Conservation (phyloP, 2,797 vertebrate species). For the Gymnopithys bicolor region DNA sequence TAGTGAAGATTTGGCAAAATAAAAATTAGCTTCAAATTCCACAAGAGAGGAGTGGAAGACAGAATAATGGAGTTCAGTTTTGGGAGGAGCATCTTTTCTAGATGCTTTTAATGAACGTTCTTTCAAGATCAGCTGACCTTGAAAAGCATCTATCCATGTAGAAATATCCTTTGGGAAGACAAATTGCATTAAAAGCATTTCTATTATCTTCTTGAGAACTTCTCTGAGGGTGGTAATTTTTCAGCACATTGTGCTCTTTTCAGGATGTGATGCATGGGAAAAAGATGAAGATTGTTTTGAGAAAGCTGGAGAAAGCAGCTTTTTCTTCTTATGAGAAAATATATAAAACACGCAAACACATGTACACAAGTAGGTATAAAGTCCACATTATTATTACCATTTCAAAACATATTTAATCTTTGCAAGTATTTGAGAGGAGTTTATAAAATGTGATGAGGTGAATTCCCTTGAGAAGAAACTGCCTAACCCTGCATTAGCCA, state of each 20-base stretch:
- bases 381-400: not conserved
- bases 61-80: not conserved
- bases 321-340: not conserved
- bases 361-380: not conserved
- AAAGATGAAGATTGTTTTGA: constrained; percentile 21
- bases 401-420: not conserved
- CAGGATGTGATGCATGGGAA: constrained; percentile 11
- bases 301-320: not conserved
- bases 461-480: not conserved
- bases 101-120: not conserved
- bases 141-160: not conserved
- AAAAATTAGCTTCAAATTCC: not conserved
- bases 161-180: constrained; percentile 7
- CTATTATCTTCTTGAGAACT: constrained; percentile 32
- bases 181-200: constrained; percentile 31
- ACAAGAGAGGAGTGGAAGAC: not conserved
- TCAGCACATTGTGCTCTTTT: not conserved
- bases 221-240: not conserved
- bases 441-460: not conserved
- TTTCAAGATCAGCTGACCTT: not conserved
- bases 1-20: not conserved
- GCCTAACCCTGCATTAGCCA: not conserved
- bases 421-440: not conserved
- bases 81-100: not conserved
- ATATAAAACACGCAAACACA: not conserved